Evolutionary conservation across 2,113 vertebrate species (phyloP).

Genomic region (Trichomycterus rosablanca): DNA sequence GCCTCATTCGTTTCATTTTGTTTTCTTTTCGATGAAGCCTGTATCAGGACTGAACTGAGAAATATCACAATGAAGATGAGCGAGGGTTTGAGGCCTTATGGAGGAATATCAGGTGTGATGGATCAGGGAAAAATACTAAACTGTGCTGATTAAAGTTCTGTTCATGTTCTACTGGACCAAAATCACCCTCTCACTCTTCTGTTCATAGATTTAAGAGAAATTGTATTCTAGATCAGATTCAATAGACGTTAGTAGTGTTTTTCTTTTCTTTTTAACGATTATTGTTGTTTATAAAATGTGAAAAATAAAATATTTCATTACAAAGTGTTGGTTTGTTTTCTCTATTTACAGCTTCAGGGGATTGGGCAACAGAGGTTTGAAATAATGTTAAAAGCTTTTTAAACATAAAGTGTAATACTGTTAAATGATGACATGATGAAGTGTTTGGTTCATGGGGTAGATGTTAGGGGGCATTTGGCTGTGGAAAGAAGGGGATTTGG

Average conservation of each 20-base stretch:
- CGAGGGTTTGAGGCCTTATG: background rate
- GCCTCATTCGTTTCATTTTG: background rate
- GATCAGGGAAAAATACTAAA: background rate
- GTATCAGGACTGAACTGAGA: conserved; percentile 39
- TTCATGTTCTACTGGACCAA: background rate
- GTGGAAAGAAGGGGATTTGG: too few species aligned
- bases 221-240: background rate
- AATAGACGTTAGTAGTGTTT: background rate
- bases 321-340: background rate
- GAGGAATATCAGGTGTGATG: background rate
- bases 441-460: too few species aligned
- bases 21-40: conserved; percentile 23
- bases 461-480: too few species aligned
- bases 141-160: too few species aligned
- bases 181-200: background rate
- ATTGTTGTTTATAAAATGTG: background rate
- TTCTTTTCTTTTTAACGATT: background rate
- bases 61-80: background rate
- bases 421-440: too few species aligned
- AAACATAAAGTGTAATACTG: too few species aligned
- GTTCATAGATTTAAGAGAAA: background rate
- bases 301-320: conserved; percentile 11
- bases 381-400: too few species aligned
- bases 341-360: too few species aligned
- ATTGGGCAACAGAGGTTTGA: too few species aligned